Evolutionary conservation across 2,113 vertebrate genomes (phyloP).

Genomic region (Chloebia gouldiae): DNA sequence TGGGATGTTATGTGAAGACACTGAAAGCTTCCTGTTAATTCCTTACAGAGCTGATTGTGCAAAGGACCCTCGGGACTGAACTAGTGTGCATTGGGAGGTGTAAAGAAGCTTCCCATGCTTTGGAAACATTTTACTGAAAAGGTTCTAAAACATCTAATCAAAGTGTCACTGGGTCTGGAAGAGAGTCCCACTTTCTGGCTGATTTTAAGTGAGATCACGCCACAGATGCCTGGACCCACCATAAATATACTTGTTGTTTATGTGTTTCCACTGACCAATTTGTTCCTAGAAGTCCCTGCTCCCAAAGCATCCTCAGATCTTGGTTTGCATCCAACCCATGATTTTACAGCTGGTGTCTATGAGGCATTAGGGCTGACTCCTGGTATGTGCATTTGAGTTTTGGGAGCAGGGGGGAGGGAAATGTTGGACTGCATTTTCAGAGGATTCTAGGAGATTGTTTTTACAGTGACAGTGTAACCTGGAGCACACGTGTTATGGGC

Average conservation of each 20-base stretch:
- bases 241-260: not conserved
- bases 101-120: rapidly evolving
- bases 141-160: not conserved
- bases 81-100: not conserved
- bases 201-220: not conserved
- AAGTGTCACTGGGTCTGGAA: not conserved
- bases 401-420: not conserved
- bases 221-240: not conserved
- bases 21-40: not conserved
- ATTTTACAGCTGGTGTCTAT: slow-evolving; percentile 19
- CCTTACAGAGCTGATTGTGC: not conserved
- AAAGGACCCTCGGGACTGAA: not conserved
- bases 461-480: not conserved
- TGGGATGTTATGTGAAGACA: not conserved
- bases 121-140: not conserved
- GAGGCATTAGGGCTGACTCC: not conserved
- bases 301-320: not conserved
- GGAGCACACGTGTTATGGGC: rapidly evolving
- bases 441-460: not conserved
- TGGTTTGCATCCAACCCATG: not conserved
- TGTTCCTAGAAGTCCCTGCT: slow-evolving; percentile 10
- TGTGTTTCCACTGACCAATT: not conserved
- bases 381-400: not conserved
- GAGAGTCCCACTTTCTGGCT: not conserved
- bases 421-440: not conserved